Evolutionary conservation across 2,797 vertebrate species (phyloP), one percentile per base, ranked within the genome.

Genomic region (Arrhamphus sclerolepis): DNA sequence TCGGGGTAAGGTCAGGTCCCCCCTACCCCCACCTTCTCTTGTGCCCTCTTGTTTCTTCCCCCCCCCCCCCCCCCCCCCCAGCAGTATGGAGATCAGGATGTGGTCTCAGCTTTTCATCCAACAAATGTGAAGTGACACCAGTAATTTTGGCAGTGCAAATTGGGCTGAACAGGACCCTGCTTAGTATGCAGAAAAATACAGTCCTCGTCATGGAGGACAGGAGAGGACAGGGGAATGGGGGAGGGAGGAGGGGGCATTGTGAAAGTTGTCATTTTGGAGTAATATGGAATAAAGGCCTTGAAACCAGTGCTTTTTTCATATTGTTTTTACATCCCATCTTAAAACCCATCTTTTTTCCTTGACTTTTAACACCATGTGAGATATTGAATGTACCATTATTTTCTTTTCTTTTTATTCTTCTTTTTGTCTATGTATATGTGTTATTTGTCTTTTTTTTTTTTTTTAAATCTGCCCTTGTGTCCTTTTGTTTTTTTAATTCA

Each of bases 111-210:
- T 80, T 80, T 70, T 74, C 70, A 80, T 68, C 75, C 59, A 60
- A 81, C 87, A 91, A 91, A 93, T 92, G 72, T 76, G 81, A 93
- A 88, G 85, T 50, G 87, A 92, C 87, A 83, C 72, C 77, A 70
- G 80, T 77, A 89, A 91, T 92, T 89, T 90, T 89, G 75, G 53
- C 57, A 50, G 81, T 67, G 81, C 80, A 92, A 90, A 91, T 87
- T 84, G 85, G 82, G 80, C 78, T 75, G 72, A 85, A 85, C 86
- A 82, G 83, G 72, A 73, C 65, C 76, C 82, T 86, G 80, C 67
- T 92, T 86, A 85, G 78, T 80, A 90, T 92, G 83, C 89, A 88
- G 68, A 81, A 60, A 70, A 56, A 63, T 53, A 57, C 50, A 29
- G 67, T 62, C 52, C 62, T 58, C 62, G 70, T 40, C 1, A 0